These are phyloP conservation scores for Polydrusus cervinus DNA, from an alignment of 2,888 invertebrate species.

Conservation along the genomic window DNA sequence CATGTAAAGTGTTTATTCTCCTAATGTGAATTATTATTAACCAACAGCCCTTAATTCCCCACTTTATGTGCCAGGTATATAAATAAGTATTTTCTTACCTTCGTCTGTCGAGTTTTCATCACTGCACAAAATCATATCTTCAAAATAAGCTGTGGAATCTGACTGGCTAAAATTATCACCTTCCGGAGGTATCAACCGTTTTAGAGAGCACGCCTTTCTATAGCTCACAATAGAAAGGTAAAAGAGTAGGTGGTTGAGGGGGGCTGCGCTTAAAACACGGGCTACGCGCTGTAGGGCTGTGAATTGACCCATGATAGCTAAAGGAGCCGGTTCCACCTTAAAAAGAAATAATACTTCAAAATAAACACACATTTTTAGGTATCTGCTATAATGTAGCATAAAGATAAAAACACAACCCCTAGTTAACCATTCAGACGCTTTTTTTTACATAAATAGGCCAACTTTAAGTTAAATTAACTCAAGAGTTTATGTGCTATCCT, in stretches of 20 bases:
- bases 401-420: too few species aligned
- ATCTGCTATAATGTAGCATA: too few species aligned
- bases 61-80: too few species aligned
- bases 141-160: constrained; percentile 96
- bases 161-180: constrained; percentile 90
- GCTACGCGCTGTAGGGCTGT: constrained; percentile 82
- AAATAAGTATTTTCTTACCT: constrained; percentile 72
- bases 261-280: constrained; percentile 81
- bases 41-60: too few species aligned
- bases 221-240: constrained; percentile 92
- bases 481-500: too few species aligned
- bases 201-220: constrained; percentile 90
- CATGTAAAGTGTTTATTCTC: too few species aligned
- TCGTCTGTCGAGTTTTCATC: constrained; percentile 93
- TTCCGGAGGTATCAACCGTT: constrained; percentile 87
- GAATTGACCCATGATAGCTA: constrained; percentile 78
- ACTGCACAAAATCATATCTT: constrained; percentile 93
- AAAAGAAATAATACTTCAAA: constrained; percentile 37
- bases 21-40: too few species aligned
- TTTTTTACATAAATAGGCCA: too few species aligned
- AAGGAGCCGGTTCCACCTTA: constrained; percentile 75
- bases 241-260: constrained; percentile 88
- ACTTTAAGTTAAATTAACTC: too few species aligned
- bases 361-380: too few species aligned
- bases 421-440: too few species aligned